Evolutionary conservation across 2,113 vertebrate genomes (phyloP).

Genomic region (Lanius collurio): DNA sequence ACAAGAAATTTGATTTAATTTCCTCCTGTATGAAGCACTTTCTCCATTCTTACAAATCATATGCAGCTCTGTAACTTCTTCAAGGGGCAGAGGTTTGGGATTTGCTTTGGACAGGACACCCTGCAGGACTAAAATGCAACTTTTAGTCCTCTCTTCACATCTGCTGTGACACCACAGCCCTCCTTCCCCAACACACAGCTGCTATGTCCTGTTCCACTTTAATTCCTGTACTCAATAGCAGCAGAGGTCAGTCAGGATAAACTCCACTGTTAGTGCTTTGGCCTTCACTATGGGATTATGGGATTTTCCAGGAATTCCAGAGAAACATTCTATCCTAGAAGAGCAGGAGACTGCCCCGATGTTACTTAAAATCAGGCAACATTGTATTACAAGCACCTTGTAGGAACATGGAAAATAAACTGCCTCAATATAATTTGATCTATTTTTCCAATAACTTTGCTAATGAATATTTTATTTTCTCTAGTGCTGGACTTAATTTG

Average conservation of each 20-base stretch:
- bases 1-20: background rate
- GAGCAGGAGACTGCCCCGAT: background rate
- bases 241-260: background rate
- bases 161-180: background rate
- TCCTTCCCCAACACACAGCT: background rate
- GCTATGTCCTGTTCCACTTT: background rate
- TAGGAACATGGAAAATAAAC: constrained; percentile 24
- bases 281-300: background rate
- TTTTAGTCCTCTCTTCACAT: background rate
- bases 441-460: constrained; percentile 64
- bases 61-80: background rate
- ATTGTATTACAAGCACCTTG: background rate
- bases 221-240: background rate
- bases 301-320: background rate
- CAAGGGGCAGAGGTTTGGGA: background rate
- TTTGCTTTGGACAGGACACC: background rate
- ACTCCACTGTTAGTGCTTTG: background rate
- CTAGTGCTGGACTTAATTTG: constrained; percentile 52
- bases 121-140: background rate
- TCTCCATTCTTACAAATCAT: background rate
- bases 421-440: constrained; percentile 61
- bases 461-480: constrained; percentile 71
- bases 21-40: background rate
- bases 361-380: background rate
- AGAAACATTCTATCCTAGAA: background rate